Evolutionary conservation across 2,888 invertebrate species (phyloP), one percentile per base, ranked within the genome.

Genomic region (Liopterus haemorrhoidalis): DNA sequence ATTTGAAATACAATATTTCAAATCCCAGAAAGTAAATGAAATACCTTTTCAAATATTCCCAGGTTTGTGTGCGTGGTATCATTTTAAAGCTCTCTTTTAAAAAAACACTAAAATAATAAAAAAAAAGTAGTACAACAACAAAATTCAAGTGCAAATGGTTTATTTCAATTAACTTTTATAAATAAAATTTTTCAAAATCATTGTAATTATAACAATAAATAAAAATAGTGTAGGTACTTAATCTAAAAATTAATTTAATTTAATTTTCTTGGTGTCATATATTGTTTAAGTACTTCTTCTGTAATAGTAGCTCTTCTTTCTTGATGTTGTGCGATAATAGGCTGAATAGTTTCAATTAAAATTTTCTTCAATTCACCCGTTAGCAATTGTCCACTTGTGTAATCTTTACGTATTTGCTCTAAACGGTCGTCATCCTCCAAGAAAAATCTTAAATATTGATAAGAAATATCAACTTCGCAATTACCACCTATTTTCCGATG

Each of bases 291-390:
- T 18, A 84, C 69, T 30, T 92, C 91, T 58, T 96, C 92, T 0
- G 92, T 94, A 41, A 97, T 77, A 51, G 74, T 68, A 32, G 82
- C 79, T 47, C 93, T 73, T 24, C 81, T 73, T 58, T 81, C 77
- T 72, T 96, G 93, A 71, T 96, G 94, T 32, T 79, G 76, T 19
- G 76, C 74, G 1, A 97, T 76, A 49, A 94, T 74, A 2, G 87
- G 85, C 22, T 85, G 83, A 15, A 91, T 61, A 22, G 81, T 70
- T 28, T 85, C 84, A 54, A 96, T 90, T 4, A 96, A 78, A 54
- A 90, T 73, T 62, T 90, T 90, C 68, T 99, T 99, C 46, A 99
- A 72, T 66, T 95, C 89, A 0, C 99, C 97, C 0, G 96, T 96
- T 22, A 99, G 68, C 69, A 99, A 70, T 59, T 82, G 80, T 2